These are phyloP conservation scores for Drosophila limbata DNA, from an alignment of 2,888 invertebrate species.

Conservation along the genomic window DNA sequence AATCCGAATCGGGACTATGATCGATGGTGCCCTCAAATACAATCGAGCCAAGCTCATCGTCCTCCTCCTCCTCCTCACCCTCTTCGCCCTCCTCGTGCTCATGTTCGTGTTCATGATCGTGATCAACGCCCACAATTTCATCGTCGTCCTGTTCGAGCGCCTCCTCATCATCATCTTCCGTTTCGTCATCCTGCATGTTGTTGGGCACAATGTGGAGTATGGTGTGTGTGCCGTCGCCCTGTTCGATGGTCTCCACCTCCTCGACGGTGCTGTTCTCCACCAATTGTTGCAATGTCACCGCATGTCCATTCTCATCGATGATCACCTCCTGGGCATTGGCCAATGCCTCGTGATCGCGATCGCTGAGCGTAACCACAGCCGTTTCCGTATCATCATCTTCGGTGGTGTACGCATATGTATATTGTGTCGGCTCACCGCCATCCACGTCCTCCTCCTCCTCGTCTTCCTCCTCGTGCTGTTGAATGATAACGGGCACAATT, in stretches of 20 bases:
- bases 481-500: constrained; percentile 80
- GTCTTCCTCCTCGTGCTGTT: constrained; percentile 59
- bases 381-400: constrained; percentile 79
- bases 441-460: constrained; percentile 60
- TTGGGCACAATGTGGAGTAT: constrained; percentile 75
- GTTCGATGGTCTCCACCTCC: constrained; percentile 78
- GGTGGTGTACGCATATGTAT: constrained; percentile 82
- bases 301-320: constrained; percentile 82
- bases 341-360: constrained; percentile 65
- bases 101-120: constrained; percentile 22
- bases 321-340: constrained; percentile 80
- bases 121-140: constrained; percentile 50
- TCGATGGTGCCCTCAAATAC: constrained; percentile 68
- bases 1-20: constrained; percentile 57
- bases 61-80: constrained; percentile 54
- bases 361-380: constrained; percentile 81
- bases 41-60: constrained; percentile 60
- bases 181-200: constrained; percentile 28
- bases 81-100: constrained; percentile 54
- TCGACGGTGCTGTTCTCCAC: constrained; percentile 78
- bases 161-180: constrained; percentile 30
- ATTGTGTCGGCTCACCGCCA: constrained; percentile 72
- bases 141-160: constrained; percentile 42
- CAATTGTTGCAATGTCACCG: constrained; percentile 78
- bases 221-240: constrained; percentile 80